phyloP scores from a whole-genome alignment of 2,797 vertebrate genomes.

The Merluccius polli region DNA sequence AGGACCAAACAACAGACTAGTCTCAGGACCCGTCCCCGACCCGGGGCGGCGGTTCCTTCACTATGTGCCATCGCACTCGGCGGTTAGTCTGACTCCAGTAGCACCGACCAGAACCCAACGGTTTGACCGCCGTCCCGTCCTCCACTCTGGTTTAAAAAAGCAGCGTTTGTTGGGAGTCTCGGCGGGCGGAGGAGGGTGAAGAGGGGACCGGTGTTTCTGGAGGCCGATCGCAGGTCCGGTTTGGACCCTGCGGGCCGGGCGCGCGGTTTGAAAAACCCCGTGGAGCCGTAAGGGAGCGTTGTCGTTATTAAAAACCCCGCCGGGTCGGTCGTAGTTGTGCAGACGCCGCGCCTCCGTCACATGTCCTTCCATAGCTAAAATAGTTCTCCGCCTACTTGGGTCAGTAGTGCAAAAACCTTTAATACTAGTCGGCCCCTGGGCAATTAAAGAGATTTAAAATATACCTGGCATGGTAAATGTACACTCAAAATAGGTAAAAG shows the following conservation, averaged over 20 bases:
- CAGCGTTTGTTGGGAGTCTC: not conserved
- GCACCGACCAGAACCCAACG: not conserved
- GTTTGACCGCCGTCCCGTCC: not conserved
- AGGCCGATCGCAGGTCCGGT: not conserved
- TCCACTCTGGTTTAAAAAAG: not conserved
- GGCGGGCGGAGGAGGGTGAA: not conserved
- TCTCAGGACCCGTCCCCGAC: not conserved
- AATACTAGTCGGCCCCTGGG: conserved; percentile 71
- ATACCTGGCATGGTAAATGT: conserved; percentile 86
- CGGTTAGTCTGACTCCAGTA: not conserved
- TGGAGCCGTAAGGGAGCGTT: not conserved
- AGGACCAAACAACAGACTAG: not conserved
- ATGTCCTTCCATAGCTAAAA: conserved; percentile 57
- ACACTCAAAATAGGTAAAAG: conserved; percentile 82
- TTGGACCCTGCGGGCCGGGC: not conserved
- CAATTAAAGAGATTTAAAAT: conserved; percentile 78
- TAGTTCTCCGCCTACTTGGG: conserved; percentile 68
- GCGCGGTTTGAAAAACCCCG: not conserved
- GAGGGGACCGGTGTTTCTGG: not conserved
- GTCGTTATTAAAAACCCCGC: conserved; percentile 41
- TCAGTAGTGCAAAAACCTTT: conserved; percentile 77
- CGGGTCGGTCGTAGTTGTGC: conserved; percentile 59
- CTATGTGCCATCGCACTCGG: not conserved
- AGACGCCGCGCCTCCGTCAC: conserved; percentile 49
- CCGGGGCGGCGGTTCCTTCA: not conserved